phyloP scores from a whole-genome alignment of 2,888 invertebrate genomes.

The Fragum fragum region DNA sequence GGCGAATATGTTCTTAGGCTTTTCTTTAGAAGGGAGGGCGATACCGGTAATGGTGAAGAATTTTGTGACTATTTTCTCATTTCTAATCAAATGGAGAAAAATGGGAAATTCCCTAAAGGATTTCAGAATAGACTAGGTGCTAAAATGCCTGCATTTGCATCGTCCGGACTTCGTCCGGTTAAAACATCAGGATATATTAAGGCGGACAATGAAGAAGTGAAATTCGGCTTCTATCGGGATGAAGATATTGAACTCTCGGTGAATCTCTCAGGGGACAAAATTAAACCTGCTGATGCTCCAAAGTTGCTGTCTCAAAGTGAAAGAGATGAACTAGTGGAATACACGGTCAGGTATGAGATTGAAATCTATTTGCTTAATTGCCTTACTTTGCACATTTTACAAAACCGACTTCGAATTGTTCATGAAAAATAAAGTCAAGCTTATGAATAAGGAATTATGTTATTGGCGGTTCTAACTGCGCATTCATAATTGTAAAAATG shows the following conservation, averaged over 20 bases:
- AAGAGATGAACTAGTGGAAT: slow-evolving; percentile 56
- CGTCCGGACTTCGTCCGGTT: slow-evolving; percentile 62
- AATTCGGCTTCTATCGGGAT: slow-evolving; percentile 64
- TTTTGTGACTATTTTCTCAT: slow-evolving; percentile 72
- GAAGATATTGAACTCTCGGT: slow-evolving; percentile 69
- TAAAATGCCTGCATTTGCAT: slow-evolving; percentile 59
- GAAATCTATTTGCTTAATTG: too few species aligned
- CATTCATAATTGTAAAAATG: too few species aligned
- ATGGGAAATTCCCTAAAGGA: slow-evolving; percentile 68
- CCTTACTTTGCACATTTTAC: too few species aligned
- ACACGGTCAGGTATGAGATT: slow-evolving; percentile 53
- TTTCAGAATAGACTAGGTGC: slow-evolving; percentile 67
- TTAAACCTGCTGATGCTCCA: slow-evolving; percentile 68
- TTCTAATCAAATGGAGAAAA: slow-evolving; percentile 68
- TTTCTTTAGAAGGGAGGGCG: slow-evolving; percentile 57
- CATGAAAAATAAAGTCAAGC: too few species aligned
- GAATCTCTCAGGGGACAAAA: slow-evolving; percentile 68
- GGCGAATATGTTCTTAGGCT: slow-evolving; percentile 72
- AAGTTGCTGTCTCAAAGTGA: slow-evolving; percentile 61
- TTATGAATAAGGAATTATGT: too few species aligned
- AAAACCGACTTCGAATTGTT: too few species aligned
- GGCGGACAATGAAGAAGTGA: slow-evolving; percentile 66
- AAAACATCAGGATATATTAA: slow-evolving; percentile 66
- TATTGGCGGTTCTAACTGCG: too few species aligned
- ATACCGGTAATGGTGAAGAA: slow-evolving; percentile 54